These are phyloP conservation scores for Orthosia cruda DNA, from an alignment of 2,888 invertebrate genomes.

Conservation along the genomic window DNA sequence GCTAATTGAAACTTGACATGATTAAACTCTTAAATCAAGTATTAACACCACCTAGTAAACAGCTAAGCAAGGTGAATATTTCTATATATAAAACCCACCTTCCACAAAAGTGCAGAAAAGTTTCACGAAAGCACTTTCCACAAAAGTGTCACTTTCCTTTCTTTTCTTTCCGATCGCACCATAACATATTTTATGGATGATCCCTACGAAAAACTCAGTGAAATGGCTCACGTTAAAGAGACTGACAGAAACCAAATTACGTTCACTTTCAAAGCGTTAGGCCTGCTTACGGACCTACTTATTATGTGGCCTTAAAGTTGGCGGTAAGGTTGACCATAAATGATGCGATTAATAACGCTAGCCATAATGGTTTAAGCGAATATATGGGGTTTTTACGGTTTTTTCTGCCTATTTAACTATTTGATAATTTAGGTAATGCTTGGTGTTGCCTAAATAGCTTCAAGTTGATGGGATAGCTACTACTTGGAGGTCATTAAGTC, in stretches of 20 bases:
- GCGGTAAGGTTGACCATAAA: constrained; percentile 22
- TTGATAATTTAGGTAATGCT: background rate
- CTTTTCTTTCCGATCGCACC: constrained; percentile 7
- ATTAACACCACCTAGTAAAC: too few relatives aligned
- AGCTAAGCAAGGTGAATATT: background rate
- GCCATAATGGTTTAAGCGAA: background rate
- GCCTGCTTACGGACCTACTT: constrained; percentile 41
- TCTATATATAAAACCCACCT: constrained; percentile 4
- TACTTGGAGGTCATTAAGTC: too few relatives aligned
- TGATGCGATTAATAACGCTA: background rate
- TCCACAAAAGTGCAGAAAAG: background rate
- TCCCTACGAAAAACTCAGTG: constrained; percentile 34
- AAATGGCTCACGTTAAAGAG: constrained; percentile 57
- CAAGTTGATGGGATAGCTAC: too few relatives aligned
- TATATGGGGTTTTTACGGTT: constrained; percentile 8
- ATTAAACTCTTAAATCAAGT: too few relatives aligned
- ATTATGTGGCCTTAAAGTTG: constrained; percentile 43
- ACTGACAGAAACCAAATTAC: constrained; percentile 60
- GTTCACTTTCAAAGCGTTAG: constrained; percentile 52
- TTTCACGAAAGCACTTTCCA: background rate
- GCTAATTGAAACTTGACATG: too few relatives aligned
- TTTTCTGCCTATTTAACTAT: background rate
- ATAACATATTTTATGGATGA: constrained; percentile 45
- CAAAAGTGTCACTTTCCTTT: constrained; percentile 13
- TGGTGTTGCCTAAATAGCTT: too few relatives aligned